Conservation (phyloP, 1,140 invertebrate genomes). For the Atta texana region DNA sequence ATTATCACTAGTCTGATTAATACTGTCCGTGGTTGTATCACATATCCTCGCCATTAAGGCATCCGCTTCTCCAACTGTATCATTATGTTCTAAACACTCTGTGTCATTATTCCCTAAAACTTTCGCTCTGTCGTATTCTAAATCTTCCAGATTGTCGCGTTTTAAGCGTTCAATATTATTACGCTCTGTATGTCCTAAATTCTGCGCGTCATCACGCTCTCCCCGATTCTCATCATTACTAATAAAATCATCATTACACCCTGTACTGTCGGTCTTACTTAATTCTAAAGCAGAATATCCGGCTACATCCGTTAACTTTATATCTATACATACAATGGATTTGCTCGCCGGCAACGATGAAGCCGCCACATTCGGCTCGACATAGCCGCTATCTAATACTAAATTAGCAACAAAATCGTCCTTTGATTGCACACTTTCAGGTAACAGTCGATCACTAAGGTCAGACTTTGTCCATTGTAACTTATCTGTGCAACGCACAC, state of each 20-base stretch:
- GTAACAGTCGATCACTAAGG: constrained; percentile 68
- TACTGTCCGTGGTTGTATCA: constrained; percentile 80
- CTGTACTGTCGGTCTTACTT: constrained; percentile 49
- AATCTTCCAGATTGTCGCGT: constrained; percentile 1
- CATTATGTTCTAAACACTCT: constrained; percentile 9
- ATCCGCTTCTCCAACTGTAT: constrained; percentile 12
- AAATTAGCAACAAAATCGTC: constrained; percentile 61
- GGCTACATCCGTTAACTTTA: constrained; percentile 72
- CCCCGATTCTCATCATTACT: neutral
- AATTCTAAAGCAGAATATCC: constrained; percentile 72
- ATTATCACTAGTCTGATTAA: constrained; percentile 80
- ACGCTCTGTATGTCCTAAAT: neutral
- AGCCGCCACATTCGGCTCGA: constrained; percentile 44
- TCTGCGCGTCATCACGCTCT: neutral
- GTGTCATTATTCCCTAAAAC: neutral
- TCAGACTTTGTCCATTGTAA: constrained; percentile 11
- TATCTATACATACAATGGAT: constrained; percentile 65
- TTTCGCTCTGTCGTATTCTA: neutral
- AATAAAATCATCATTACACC: constrained; percentile 17
- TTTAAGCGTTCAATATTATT: neutral
- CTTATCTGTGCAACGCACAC: neutral
- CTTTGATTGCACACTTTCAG: constrained; percentile 73
- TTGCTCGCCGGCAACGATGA: constrained; percentile 55
- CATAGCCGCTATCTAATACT: constrained; percentile 55
- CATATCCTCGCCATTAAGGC: constrained; percentile 61